A percentile compares a stretch with the other conserved stretches of the same genome.
These are phyloP conservation scores for Pterostichus niger DNA, from an alignment of 2,888 invertebrate species.

Conservation along the genomic window DNA sequence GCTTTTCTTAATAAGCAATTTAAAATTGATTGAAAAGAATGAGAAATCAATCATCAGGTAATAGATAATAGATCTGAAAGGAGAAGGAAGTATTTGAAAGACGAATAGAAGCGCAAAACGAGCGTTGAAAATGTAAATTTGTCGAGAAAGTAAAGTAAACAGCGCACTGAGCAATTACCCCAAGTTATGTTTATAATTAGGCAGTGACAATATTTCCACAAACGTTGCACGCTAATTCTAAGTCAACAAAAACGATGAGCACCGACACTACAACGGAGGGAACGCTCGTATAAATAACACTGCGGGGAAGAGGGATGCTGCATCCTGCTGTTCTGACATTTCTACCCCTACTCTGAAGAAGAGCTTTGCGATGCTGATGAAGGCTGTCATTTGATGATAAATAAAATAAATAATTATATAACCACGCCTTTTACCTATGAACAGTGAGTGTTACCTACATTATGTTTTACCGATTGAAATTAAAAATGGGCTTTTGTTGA, in stretches of 20 bases:
- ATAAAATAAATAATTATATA: not conserved
- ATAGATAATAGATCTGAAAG: too few species aligned
- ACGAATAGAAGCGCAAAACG: slow-evolving; percentile 15
- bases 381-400: not conserved
- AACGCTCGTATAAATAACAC: slow-evolving; percentile 44
- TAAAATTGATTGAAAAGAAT: too few species aligned
- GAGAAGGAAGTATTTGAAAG: not conserved
- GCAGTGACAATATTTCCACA: slow-evolving; percentile 76
- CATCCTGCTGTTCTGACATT: not conserved
- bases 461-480: too few species aligned
- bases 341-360: not conserved
- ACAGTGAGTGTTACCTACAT: too few species aligned
- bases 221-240: slow-evolving; percentile 76
- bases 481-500: too few species aligned
- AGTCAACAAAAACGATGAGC: slow-evolving; percentile 73
- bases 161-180: slow-evolving; percentile 75
- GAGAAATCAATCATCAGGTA: too few species aligned
- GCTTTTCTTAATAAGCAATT: too few species aligned
- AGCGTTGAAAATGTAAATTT: slow-evolving; percentile 74
- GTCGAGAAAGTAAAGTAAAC: slow-evolving; percentile 74
- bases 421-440: too few species aligned
- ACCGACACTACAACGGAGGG: slow-evolving; percentile 26
- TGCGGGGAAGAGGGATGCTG: not conserved
- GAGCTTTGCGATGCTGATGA: slow-evolving; percentile 25
- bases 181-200: slow-evolving; percentile 77